phyloP scores from a whole-genome alignment of 2,797 vertebrate genomes.

The Coranthus polyacanthus region DNA sequence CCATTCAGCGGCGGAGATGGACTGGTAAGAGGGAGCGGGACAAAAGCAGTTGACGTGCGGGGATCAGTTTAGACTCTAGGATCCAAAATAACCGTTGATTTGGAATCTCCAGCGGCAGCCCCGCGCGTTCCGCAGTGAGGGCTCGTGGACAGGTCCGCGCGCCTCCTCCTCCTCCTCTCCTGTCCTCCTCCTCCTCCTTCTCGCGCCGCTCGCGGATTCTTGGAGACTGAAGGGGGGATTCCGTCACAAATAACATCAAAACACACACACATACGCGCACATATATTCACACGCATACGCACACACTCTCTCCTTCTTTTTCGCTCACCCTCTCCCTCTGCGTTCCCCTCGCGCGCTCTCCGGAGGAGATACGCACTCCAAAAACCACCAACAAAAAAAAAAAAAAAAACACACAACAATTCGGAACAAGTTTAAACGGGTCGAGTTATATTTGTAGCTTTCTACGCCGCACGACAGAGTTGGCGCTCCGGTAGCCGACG shows the following conservation, averaged over 20 bases:
- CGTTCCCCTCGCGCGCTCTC: conserved; percentile 38
- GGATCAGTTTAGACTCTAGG: conserved; percentile 49
- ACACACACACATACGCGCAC: conserved; percentile 42
- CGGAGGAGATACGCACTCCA: conserved; percentile 21
- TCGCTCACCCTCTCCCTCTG: not conserved
- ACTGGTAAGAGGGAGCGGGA: not conserved
- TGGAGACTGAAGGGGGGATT: conserved; percentile 81
- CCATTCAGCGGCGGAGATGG: conserved; percentile 35
- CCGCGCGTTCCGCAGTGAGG: conserved; percentile 84
- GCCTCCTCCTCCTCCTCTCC: conserved; percentile 75
- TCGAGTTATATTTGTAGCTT: conserved; percentile 54
- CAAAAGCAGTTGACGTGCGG: conserved; percentile 20
- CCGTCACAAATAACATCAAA: conserved; percentile 81
- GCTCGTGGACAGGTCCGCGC: conserved; percentile 84
- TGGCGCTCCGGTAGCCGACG: conserved; percentile 54
- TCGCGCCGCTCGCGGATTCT: conserved; percentile 77
- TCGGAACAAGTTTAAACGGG: conserved; percentile 66
- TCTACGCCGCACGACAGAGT: conserved; percentile 33
- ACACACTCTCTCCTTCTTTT: conserved; percentile 9
- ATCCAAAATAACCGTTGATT: conserved; percentile 61
- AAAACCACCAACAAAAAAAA: no score
- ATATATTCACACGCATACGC: conserved; percentile 4
- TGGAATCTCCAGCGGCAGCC: conserved; percentile 78
- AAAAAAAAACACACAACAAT: conserved; percentile 55
- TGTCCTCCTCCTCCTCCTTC: conserved; percentile 47